Conservation (phyloP, 1,140 invertebrate genomes). For the Tetramorium alpestre region DNA sequence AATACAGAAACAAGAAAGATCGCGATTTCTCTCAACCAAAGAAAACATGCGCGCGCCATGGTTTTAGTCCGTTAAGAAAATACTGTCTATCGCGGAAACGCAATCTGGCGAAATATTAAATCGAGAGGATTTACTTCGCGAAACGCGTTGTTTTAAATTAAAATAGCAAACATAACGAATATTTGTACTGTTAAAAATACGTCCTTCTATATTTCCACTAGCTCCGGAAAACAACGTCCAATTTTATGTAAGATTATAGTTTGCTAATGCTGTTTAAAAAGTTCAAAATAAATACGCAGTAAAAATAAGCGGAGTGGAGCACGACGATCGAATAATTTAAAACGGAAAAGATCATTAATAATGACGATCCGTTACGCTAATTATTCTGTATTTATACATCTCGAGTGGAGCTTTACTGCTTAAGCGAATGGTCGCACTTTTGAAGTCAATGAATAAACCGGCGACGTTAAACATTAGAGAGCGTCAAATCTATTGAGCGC, state of each 20-base stretch:
- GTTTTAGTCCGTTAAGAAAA: conserved; percentile 41
- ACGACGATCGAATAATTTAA: neutral
- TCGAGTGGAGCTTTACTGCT: neutral
- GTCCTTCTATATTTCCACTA: neutral
- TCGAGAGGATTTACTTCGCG: conserved; percentile 27
- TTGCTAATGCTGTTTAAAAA: neutral
- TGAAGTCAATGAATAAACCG: conserved; percentile 26
- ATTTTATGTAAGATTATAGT: neutral
- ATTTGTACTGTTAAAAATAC: conserved; percentile 10
- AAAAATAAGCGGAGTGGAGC: neutral
- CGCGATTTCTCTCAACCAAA: conserved; percentile 13
- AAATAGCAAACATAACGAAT: conserved; percentile 17
- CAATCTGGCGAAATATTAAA: conserved; percentile 39
- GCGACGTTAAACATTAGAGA: conserved; percentile 33
- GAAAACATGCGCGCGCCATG: conserved; percentile 3
- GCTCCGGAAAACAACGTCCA: neutral
- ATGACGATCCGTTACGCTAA: neutral
- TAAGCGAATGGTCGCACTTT: conserved; percentile 28
- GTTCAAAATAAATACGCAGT: neutral
- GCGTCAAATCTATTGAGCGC: conserved; percentile 40
- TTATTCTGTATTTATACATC: conserved; percentile 4
- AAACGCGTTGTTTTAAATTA: conserved; percentile 33
- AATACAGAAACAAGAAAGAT: conserved; percentile 55
- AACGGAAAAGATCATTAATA: conserved; percentile 16
- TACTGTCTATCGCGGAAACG: conserved; percentile 32